These are phyloP conservation scores for Bursaphelenchus mucronatus DNA, from an alignment of 1,140 invertebrate genomes.

Conservation along the genomic window DNA sequence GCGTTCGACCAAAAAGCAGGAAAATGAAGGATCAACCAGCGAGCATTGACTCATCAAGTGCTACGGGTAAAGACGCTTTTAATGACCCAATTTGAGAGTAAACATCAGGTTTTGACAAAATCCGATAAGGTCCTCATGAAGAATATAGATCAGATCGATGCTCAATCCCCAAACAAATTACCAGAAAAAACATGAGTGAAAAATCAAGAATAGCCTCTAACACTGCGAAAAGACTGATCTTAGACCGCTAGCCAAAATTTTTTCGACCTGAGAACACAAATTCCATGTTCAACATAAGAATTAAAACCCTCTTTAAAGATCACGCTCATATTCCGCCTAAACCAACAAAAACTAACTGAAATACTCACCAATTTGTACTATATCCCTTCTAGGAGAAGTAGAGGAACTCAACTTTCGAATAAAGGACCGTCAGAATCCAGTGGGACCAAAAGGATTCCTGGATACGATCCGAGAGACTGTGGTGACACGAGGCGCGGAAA, in stretches of 20 bases:
- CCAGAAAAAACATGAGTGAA: too few relatives aligned
- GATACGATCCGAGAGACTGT: slow-evolving; percentile 15
- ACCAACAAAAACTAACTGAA: not conserved
- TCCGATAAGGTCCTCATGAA: too few relatives aligned
- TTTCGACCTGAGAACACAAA: not conserved
- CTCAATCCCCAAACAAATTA: too few relatives aligned
- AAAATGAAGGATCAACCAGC: too few relatives aligned
- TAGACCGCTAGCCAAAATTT: not conserved
- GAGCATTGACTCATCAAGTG: too few relatives aligned
- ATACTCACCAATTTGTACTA: not conserved
- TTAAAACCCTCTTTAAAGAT: not conserved
- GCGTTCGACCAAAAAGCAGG: too few relatives aligned
- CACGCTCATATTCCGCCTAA: not conserved
- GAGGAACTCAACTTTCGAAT: slow-evolving; percentile 17
- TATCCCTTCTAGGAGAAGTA: not conserved
- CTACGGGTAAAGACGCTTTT: too few relatives aligned
- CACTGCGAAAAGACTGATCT: not conserved
- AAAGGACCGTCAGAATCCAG: not conserved
- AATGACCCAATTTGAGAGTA: too few relatives aligned
- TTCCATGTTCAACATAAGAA: slow-evolving; percentile 3
- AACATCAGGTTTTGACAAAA: too few relatives aligned
- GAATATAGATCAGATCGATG: too few relatives aligned
- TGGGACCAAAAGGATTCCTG: slow-evolving; percentile 11
- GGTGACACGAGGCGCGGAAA: slow-evolving; percentile 13
- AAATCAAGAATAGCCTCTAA: too few relatives aligned